These are phyloP conservation scores for Branchellion lobata DNA, from an alignment of 2,888 invertebrate species.

Conservation along the genomic window DNA sequence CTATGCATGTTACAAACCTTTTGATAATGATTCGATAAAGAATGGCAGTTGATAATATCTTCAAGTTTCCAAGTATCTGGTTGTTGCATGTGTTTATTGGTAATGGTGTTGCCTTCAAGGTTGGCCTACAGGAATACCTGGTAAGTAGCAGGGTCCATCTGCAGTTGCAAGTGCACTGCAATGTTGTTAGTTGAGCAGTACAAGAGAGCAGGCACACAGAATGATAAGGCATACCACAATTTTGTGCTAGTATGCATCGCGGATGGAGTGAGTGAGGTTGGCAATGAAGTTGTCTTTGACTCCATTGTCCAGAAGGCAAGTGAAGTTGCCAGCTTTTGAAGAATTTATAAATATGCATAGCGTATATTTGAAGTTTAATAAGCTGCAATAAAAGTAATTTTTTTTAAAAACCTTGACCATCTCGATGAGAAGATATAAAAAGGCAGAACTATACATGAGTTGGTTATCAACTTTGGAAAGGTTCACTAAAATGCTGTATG, in stretches of 20 bases:
- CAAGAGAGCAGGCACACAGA: slow-evolving; percentile 59
- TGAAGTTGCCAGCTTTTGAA: slow-evolving; percentile 52
- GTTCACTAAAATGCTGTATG: slow-evolving; percentile 59
- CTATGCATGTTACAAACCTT: slow-evolving; percentile 53
- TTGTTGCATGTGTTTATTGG: not conserved
- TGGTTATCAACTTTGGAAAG: slow-evolving; percentile 58
- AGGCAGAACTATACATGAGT: slow-evolving; percentile 59
- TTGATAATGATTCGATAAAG: slow-evolving; percentile 61
- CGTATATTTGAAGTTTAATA: not conserved
- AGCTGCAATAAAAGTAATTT: not conserved
- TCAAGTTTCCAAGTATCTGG: slow-evolving; percentile 61
- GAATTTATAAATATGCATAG: no score
- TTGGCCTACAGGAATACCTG: slow-evolving; percentile 55
- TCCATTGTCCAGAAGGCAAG: slow-evolving; percentile 52
- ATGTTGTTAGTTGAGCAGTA: slow-evolving; percentile 62
- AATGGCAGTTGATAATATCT: slow-evolving; percentile 61
- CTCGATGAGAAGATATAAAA: slow-evolving; percentile 58
- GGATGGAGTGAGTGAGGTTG: not conserved
- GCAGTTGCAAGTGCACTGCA: slow-evolving; percentile 59
- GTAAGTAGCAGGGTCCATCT: slow-evolving; percentile 63
- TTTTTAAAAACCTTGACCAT: slow-evolving; percentile 56
- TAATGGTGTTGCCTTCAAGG: not conserved
- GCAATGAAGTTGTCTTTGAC: not conserved
- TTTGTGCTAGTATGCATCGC: not conserved
- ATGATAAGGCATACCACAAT: slow-evolving; percentile 53